Base-by-base conservation (phyloP, 2,113 vertebrate genomes). In the Choloepus hoffmanni region DNA sequence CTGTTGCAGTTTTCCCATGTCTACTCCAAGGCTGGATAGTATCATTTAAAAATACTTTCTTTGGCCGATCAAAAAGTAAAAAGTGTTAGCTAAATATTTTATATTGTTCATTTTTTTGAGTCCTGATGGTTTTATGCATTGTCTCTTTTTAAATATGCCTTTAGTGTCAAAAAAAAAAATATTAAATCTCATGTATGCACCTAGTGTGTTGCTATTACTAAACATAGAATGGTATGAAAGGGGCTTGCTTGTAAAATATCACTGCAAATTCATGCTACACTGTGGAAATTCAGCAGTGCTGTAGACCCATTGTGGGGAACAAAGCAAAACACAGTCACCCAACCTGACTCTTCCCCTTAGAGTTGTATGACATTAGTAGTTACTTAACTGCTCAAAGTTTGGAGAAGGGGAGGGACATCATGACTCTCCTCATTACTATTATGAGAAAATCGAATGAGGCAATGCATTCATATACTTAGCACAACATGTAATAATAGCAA, bases 41-140 rank as follows among this genome's bases (percentile, higher is more conserved):
- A 86, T 89, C 43, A 70, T 5, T 96, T 92, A 40, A 82, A 67
- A 92, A 53, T 14, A 30, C 23, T 95, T 73, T 58, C 21, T 58
- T 58, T 48, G 62, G 67, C 13, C 81, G 81, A 55, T 81, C n/a
- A 88, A 19, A 77, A 58, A 82, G 23, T 94, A 24, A 88, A 84
- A 93, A 85, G n/a, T 70, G 13, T 26, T 50, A 43, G 23, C 55
- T 94, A 1, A 10, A 28, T 68, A 81, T 72, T 76, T 55, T 82
- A 77, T 96, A 82, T 62, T 14, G 76, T 85, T 67, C 13, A 77
- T 72, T 93, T 81, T 90, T 48, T 94, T 92, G n/a, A 73, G 36
- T 77, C 55, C n/a, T 82, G 77, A 43, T 50, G 21, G 40, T n/a
- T 24, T 62, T 76, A 48, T n/a, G n/a, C 7, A 24, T 24, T 65